phyloP scores from a whole-genome alignment of 2,797 vertebrate genomes.

The Argyrosomus regius region DNA sequence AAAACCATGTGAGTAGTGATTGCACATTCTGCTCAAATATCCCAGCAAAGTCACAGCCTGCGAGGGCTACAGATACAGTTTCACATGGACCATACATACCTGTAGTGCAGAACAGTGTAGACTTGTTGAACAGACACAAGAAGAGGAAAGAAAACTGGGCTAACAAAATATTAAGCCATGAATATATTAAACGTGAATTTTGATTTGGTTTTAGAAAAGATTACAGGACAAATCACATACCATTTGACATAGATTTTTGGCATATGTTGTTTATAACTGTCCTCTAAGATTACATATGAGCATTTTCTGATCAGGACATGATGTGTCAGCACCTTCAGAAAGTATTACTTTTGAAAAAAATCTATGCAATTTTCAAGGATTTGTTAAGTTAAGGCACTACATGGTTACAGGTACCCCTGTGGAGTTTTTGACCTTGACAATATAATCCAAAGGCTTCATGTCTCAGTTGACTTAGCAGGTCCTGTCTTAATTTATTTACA shows the following conservation, averaged over 20 bases:
- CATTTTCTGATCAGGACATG: neutral
- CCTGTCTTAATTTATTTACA: too few relatives aligned
- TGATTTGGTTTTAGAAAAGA: neutral
- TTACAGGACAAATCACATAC: neutral
- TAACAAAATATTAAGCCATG: neutral
- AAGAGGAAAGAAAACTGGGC: neutral
- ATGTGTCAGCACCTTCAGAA: neutral
- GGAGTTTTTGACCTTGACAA: neutral
- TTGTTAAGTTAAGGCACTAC: neutral
- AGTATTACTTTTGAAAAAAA: neutral
- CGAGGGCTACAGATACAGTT: slow-evolving; percentile 12
- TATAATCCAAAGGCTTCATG: too few relatives aligned
- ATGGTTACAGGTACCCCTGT: neutral
- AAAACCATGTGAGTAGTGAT: slow-evolving; percentile 47
- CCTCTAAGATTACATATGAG: neutral
- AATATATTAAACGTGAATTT: neutral
- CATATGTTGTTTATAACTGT: neutral
- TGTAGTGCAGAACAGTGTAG: neutral
- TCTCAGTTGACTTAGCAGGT: too few relatives aligned
- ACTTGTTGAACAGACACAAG: slow-evolving; percentile 3
- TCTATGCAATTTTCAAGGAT: too few relatives aligned
- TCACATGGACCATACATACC: slow-evolving; percentile 33
- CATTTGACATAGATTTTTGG: neutral
- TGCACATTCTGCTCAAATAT: slow-evolving; percentile 48
- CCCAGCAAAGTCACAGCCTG: slow-evolving; percentile 40